Evolutionary conservation across 2,113 vertebrate species (phyloP), one percentile per base, ranked within the genome.

Genomic region (Todiramphus saurophagus): DNA sequence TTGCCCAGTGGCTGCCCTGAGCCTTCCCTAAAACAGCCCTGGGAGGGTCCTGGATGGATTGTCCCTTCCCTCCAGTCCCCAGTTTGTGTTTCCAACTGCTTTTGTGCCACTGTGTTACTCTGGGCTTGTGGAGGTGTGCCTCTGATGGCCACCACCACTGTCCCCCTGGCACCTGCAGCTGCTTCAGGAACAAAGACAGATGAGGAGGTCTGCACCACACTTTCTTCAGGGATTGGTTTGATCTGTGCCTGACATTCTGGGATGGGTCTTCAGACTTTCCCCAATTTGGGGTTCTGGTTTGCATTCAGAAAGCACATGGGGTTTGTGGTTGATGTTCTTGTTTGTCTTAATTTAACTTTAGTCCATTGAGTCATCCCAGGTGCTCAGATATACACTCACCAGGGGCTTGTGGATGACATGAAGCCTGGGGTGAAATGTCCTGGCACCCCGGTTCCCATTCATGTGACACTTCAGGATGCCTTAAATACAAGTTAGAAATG

Each of bases 171-270:
- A 53, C 69, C 53, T 16, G 16, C 17, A 53, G 2, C 3, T n/a
- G 14, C 1, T 1, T 9, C 59, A 74, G 51, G 33, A 43, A 7
- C 17, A 53, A 62, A 81, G 25, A 7, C 44, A 77, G 30, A 15
- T 11, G 7, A 48, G 5, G 7, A 48, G 5, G 3, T 35, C 9
- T 63, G n/a, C 33, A 35, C 1, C 33, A 35, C 1, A 2, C 5
- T 39, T 79, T 14, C 10, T 46, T 80, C 63, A 55, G 33, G 13
- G 11, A 12, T 23, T 1, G 0, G 1, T 69, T 83, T 46, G 27
- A 11, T 80, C 21, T 43, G 5, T 12, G 18, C 39, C 72, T 60
- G 14, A 31, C 10, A 10, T 3, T 6, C 6, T 41, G 16, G 17
- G 5, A 6, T 80, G 10, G 11, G 15, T 58, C 33, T 16, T 70